Evolutionary conservation across 30 jellyfish, hydroid and myxozoan species (phyloP).

Genomic region (Turritopsis rubra): DNA sequence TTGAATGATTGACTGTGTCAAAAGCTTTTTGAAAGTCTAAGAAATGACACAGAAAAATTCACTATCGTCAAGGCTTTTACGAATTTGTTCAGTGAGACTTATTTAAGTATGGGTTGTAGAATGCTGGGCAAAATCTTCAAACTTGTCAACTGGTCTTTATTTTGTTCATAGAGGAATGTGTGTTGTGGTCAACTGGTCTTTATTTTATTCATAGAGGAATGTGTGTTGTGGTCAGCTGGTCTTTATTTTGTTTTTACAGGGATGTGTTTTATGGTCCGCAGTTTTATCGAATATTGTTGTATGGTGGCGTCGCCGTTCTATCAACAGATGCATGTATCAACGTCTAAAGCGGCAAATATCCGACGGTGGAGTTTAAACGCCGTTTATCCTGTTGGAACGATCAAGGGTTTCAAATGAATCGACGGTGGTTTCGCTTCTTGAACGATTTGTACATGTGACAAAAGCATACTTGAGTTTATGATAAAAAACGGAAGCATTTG

Average conservation of each 20-base stretch:
- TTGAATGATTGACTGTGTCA: too few species aligned
- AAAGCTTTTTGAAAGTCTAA: too few species aligned
- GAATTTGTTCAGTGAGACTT: too few species aligned
- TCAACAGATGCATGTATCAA: not conserved
- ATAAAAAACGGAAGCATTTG: too few species aligned
- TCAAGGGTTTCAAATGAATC: not conserved
- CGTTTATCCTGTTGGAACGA: not conserved
- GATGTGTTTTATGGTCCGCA: not conserved
- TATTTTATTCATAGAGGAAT: too few species aligned
- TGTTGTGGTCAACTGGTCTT: not conserved
- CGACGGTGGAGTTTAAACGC: not conserved
- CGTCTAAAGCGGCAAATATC: not conserved
- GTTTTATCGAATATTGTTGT: not conserved
- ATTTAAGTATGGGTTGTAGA: too few species aligned
- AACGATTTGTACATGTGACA: too few species aligned
- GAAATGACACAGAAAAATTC: too few species aligned
- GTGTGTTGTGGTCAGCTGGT: not conserved
- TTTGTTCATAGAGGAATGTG: not conserved
- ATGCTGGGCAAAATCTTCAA: too few species aligned
- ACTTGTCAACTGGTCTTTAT: not conserved
- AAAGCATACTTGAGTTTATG: too few species aligned
- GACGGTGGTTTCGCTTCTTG: not conserved
- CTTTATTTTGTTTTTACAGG: not conserved
- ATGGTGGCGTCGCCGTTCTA: not conserved
- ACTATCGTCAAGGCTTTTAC: too few species aligned